phyloP scores from a whole-genome alignment of 2,797 vertebrate species.

The Alcedo atthis region DNA sequence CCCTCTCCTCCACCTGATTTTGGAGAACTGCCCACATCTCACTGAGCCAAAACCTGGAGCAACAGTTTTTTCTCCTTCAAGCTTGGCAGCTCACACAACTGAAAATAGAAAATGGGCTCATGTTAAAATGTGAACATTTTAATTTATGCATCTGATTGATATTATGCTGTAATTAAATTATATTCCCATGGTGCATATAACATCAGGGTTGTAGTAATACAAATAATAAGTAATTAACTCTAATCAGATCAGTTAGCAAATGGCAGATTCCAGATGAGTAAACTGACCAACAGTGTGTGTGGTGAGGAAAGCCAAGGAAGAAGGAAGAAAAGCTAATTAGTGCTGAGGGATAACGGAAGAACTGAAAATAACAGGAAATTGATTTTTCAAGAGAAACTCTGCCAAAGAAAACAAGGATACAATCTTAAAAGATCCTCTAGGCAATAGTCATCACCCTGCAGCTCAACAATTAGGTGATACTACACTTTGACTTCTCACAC shows the following conservation, averaged over 20 bases:
- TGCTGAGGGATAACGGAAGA: background rate
- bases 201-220: constrained; percentile 60
- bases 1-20: background rate
- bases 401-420: background rate
- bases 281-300: background rate
- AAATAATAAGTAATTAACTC: constrained; percentile 68
- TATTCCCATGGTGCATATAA: constrained; percentile 49
- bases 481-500: background rate
- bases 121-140: constrained; percentile 1
- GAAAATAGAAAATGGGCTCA: background rate
- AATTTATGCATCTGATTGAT: constrained; percentile 54
- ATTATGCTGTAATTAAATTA: constrained; percentile 68
- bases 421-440: background rate
- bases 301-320: background rate
- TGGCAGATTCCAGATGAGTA: constrained; percentile 55
- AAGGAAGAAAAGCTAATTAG: constrained; percentile 6
- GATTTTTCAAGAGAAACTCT: background rate
- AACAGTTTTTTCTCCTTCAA: background rate
- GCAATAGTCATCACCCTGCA: background rate
- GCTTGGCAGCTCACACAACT: background rate
- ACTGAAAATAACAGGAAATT: background rate
- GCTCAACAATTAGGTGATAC: background rate
- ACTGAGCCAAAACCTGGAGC: background rate
- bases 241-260: constrained; percentile 70
- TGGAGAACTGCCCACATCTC: background rate